These are phyloP conservation scores for Scortum barcoo DNA, from an alignment of 2,113 vertebrate species.

Conservation along the genomic window DNA sequence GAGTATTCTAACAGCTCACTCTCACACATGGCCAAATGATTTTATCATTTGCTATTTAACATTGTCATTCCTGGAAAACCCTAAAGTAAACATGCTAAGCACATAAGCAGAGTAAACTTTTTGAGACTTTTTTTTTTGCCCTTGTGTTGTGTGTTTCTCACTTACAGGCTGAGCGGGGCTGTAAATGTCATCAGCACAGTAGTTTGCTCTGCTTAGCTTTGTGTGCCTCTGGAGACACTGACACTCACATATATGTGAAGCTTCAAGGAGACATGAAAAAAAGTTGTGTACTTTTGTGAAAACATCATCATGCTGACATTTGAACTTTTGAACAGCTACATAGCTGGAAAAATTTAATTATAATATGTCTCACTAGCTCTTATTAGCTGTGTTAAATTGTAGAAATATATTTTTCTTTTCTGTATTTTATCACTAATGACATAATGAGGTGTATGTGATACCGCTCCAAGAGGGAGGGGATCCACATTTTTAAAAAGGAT, in stretches of 20 bases:
- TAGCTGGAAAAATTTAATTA: background rate
- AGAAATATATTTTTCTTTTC: background rate
- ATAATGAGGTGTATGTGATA: background rate
- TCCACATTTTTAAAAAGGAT: background rate
- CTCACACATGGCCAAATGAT: background rate
- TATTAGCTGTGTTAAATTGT: no score
- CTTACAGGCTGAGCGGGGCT: slow-evolving; percentile 49
- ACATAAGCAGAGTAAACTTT: background rate
- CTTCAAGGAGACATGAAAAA: background rate
- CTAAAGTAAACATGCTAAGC: slow-evolving; percentile 1
- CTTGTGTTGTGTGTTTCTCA: background rate
- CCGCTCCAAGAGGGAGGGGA: background rate
- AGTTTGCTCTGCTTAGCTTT: background rate
- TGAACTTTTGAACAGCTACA: background rate
- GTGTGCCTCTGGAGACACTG: slow-evolving; percentile 7
- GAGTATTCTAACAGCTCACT: background rate
- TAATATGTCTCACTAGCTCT: no score
- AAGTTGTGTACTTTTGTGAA: background rate
- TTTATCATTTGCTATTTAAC: slow-evolving; percentile 13
- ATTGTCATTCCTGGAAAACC: background rate
- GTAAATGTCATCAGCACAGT: slow-evolving; percentile 55
- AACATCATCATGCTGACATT: background rate
- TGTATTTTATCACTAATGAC: background rate
- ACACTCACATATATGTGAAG: background rate
- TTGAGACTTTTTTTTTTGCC: background rate